These are phyloP conservation scores for Oligia latruncula DNA, from an alignment of 2,888 invertebrate species.

Conservation along the genomic window DNA sequence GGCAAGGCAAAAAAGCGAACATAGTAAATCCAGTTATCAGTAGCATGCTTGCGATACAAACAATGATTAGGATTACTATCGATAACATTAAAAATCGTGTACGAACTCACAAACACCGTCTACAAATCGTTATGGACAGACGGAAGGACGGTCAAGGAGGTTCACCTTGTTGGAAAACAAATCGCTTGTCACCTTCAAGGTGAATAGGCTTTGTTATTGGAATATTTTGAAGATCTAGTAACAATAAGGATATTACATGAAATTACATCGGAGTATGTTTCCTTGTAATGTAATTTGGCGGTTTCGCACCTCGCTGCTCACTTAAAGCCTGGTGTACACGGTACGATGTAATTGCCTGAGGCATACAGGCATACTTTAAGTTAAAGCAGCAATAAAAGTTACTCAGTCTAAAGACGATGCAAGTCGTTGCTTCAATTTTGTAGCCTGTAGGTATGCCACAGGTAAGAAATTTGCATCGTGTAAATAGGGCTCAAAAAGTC, in stretches of 20 bases:
- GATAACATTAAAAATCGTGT: constrained; percentile 55
- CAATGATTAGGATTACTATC: constrained; percentile 47
- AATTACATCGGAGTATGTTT: constrained; percentile 9
- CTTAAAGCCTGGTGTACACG: neutral
- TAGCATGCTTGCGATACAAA: constrained; percentile 32
- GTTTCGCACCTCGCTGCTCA: neutral
- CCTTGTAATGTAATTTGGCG: constrained; percentile 15
- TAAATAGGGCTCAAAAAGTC: neutral
- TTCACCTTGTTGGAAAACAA: constrained; percentile 57
- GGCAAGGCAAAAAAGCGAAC: constrained; percentile 23
- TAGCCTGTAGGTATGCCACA: neutral
- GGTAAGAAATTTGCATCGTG: neutral
- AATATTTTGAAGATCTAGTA: constrained; percentile 48
- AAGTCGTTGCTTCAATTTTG: neutral
- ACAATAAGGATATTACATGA: constrained; percentile 33
- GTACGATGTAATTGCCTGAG: neutral
- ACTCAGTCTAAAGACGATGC: neutral
- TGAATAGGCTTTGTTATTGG: constrained; percentile 43
- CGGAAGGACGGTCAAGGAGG: constrained; percentile 47
- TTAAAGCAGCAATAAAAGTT: neutral
- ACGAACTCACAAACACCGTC: constrained; percentile 41
- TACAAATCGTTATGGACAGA: constrained; percentile 19
- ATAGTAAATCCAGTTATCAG: constrained; percentile 55
- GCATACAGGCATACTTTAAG: neutral
- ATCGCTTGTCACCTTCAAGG: constrained; percentile 48